A percentile compares a stretch with the other conserved stretches of the same genome.
These are phyloP conservation scores for Trachemys scripta DNA, from an alignment of 2,113 vertebrate species.

Conservation along the genomic window DNA sequence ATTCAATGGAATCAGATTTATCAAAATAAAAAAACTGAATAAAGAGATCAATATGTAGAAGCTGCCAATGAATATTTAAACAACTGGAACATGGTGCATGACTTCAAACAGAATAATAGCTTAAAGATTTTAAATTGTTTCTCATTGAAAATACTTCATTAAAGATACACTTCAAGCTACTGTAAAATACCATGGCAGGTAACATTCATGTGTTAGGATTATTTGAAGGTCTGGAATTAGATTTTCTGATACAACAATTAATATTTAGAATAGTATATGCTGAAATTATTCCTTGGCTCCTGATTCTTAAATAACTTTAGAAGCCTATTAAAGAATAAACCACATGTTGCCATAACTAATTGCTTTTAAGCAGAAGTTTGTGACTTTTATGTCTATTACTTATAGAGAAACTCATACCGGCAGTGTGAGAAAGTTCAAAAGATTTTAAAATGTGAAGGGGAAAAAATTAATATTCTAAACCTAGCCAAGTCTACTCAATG, in stretches of 20 bases:
- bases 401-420: background rate
- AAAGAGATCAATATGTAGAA: background rate
- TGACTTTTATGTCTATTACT: background rate
- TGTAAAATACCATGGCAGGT: background rate
- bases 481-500: background rate
- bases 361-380: background rate
- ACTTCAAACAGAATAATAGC: background rate
- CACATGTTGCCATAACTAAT: background rate
- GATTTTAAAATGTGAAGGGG: background rate
- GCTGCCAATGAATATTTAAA: background rate
- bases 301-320: background rate
- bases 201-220: accelerated
- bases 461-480: background rate
- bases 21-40: background rate
- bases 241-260: background rate
- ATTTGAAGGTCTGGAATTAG: background rate
- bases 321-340: background rate
- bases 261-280: constrained; percentile 1
- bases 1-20: accelerated
- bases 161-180: background rate
- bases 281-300: constrained; percentile 26
- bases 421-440: background rate
- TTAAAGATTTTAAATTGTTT: background rate
- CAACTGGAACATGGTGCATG: background rate
- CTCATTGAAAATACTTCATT: background rate